Conservation (phyloP, 2,888 invertebrate species). For the Azorinus chamasolen region DNA sequence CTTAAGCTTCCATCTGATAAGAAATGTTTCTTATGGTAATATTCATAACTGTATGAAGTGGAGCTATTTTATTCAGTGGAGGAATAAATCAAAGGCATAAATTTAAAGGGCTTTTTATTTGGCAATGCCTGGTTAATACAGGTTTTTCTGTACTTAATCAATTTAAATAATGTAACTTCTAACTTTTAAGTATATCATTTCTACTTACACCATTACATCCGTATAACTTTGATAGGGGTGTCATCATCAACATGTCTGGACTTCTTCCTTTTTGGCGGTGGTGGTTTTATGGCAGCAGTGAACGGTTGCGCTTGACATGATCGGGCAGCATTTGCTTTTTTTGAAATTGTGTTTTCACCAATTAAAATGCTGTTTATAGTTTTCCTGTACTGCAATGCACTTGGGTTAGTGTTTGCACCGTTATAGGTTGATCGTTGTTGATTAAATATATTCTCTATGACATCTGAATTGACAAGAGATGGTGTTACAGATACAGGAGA, state of each 20-base stretch:
- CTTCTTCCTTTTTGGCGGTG: conserved; percentile 14
- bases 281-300: conserved; percentile 1
- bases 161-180: not conserved
- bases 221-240: conserved; percentile 32
- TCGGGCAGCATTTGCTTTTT: conserved; percentile 28
- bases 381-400: conserved; percentile 29
- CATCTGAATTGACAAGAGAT: conserved; percentile 36
- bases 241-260: not conserved
- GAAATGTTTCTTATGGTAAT: no score
- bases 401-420: conserved; percentile 45
- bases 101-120: no score
- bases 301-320: conserved; percentile 10
- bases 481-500: conserved; percentile 9
- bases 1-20: no score
- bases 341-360: conserved; percentile 36
- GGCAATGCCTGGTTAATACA: no score
- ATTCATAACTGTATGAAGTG: no score
- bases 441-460: conserved; percentile 45
- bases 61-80: no score
- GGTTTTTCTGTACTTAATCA: no score
- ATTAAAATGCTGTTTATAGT: conserved; percentile 39
- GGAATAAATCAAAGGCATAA: no score
- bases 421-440: conserved; percentile 42
- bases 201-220: conserved; percentile 22
- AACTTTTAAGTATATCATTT: not conserved